Conservation (phyloP, 2,888 invertebrate genomes). For the Alviniconcha strummeri region DNA sequence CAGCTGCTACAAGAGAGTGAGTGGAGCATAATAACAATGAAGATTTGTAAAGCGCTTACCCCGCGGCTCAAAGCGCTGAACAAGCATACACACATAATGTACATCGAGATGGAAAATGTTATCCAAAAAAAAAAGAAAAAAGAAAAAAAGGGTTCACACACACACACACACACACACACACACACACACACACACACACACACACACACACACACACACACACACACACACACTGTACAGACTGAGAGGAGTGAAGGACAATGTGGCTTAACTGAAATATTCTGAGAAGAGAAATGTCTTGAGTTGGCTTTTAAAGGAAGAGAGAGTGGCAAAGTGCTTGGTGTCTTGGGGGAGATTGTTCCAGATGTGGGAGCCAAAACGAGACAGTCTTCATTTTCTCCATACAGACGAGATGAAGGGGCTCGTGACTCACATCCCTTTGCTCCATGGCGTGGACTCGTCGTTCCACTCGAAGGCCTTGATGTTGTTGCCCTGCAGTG, state of each 20-base stretch:
- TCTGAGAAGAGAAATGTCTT: too few relatives aligned
- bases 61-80: not conserved
- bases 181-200: constrained; percentile 12
- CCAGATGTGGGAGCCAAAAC: not conserved
- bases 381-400: not conserved
- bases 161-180: constrained; percentile 11
- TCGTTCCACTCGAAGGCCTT: constrained; percentile 95
- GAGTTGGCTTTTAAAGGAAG: too few relatives aligned
- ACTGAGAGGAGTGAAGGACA: too few relatives aligned
- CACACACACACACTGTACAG: not conserved
- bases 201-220: constrained; percentile 3
- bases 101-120: too few relatives aligned
- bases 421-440: constrained; percentile 31
- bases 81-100: not conserved
- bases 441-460: constrained; percentile 75
- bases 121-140: too few relatives aligned
- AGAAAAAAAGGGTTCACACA: not conserved
- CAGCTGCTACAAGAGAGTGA: not conserved
- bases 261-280: too few relatives aligned
- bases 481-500: constrained; percentile 89
- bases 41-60: not conserved
- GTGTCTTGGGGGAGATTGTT: too few relatives aligned
- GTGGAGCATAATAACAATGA: not conserved
- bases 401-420: not conserved
- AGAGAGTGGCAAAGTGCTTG: too few relatives aligned